These are phyloP conservation scores for Tor tambroides DNA, from an alignment of 2,113 vertebrate genomes.

Conservation along the genomic window DNA sequence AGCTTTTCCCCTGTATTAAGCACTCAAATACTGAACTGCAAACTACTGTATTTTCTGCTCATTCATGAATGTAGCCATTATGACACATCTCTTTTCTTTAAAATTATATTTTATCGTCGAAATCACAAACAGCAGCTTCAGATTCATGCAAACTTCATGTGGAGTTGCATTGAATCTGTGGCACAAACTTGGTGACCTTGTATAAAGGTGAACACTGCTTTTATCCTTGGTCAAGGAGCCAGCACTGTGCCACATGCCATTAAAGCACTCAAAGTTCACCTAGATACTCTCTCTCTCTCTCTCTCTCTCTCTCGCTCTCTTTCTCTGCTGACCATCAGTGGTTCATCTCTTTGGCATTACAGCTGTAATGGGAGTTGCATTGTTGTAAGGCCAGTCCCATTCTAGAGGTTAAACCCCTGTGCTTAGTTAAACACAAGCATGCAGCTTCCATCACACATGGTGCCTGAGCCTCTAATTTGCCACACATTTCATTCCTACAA, in stretches of 20 bases:
- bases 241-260: neutral
- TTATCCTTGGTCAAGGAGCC: neutral
- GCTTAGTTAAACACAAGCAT: slow-evolving; percentile 13
- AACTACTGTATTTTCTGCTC: neutral
- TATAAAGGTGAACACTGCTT: neutral
- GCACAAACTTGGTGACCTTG: neutral
- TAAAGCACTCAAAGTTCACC: neutral
- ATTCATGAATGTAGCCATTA: neutral
- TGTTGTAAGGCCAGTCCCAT: neutral
- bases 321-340: neutral
- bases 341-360: neutral
- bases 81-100: neutral
- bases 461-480: neutral
- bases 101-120: neutral
- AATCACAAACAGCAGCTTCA: neutral
- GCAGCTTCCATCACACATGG: neutral
- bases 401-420: neutral
- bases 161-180: neutral
- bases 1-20: neutral
- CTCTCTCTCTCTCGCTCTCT: neutral
- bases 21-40: neutral
- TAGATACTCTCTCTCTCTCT: neutral
- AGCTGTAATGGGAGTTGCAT: slow-evolving; percentile 5
- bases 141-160: neutral
- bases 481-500: neutral